Base-by-base conservation (phyloP, 2,888 invertebrate species). In the Eupithecia centaureata region DNA sequence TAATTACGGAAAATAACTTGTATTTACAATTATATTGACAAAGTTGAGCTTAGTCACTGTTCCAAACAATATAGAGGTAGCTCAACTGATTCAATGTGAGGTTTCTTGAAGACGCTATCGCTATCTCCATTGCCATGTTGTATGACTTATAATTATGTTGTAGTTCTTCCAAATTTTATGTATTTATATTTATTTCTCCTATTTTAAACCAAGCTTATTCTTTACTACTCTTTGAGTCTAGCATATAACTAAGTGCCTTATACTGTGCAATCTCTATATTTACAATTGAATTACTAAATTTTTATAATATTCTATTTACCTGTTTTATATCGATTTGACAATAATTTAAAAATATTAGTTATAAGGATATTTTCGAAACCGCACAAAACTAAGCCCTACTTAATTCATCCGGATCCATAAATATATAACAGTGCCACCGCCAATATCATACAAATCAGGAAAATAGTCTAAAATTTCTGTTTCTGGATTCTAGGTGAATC, bases 181-280 rank as follows among this genome's bases (percentile, higher is more conserved):
- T 13, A 12, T 25, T 51, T 13, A 52, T 27, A 13, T 13, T 27
- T 0, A 27, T 27, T 7, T 52, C 1, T 52, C 13, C 15, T 47
- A 32, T 38, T 13, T 52, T 51, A 28, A 51, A 35, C 18, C 22
- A 61, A 58, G 47, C 42, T 65, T 61, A 61, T 28, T 56, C 52
- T 68, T 57, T 57, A 38, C 52, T 60, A 60, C 59, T 64, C 52
- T n/a, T 47, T 47, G 42, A 5, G 1, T 25, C 30, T 33, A 47
- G 63, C 30, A 60, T 61, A 51, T 63, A 58, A 57, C 52, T 60
- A 58, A 66, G 82, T 82, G 82, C 82, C 82, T 82, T 82, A 75
- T 65, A 71, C 63, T 25, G 54, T 75, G 77, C 74, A 78, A 70
- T 66, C 63, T 63, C 61, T 51, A 65, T 70, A 69, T 65, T 70